Base-by-base conservation (phyloP, 2,797 vertebrate genomes). In the Sciaenops ocellatus region DNA sequence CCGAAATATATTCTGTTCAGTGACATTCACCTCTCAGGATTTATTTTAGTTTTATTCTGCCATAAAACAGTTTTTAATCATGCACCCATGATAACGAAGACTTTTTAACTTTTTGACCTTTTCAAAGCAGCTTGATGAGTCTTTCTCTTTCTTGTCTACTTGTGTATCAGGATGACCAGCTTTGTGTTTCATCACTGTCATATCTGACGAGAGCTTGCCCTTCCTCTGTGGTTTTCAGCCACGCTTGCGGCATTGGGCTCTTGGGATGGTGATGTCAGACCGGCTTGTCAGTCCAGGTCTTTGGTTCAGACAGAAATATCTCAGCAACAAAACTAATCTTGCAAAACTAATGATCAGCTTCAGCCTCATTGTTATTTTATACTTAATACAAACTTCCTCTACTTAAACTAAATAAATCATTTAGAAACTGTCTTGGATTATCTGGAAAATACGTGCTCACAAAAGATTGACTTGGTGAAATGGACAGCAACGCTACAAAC, bases 1-100 rank as follows among this genome's bases (percentile, higher is more conserved):
- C 30, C 67, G 46, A 80, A 84, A 74, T 56, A 76, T 47, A 56
- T 57, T 52, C 7, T 63, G 44, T 57, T 26, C 54, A 20, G 10
- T 55, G 54, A 81, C 75, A 56, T 62, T 59, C 30, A 59, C 50
- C 38, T 78, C 55, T 5, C 24, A 38, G 42, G 38, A 24, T 50
- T 48, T 18, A 54, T 42, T 64, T 52, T 41, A 69, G 22, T 60
- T 69, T 55, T 48, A 30, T 41, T 17, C 50, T 76, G 57, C 67
- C 24, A 28, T 4, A 30, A 75, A 41, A 62, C 26, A 18, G 30
- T 4, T 30, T 20, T 10, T 20, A 57, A 17, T 34, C 34, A 10
- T 57, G 18, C 28, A 20, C 18, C 28, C 10, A n/a, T 12, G 6
- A n/a, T 42, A 15, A 15, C n/a, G 13, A 59, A n/a, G 20, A 20